phyloP scores from a whole-genome alignment of 1,140 invertebrate genomes.

The Drosophila watanabei region DNA sequence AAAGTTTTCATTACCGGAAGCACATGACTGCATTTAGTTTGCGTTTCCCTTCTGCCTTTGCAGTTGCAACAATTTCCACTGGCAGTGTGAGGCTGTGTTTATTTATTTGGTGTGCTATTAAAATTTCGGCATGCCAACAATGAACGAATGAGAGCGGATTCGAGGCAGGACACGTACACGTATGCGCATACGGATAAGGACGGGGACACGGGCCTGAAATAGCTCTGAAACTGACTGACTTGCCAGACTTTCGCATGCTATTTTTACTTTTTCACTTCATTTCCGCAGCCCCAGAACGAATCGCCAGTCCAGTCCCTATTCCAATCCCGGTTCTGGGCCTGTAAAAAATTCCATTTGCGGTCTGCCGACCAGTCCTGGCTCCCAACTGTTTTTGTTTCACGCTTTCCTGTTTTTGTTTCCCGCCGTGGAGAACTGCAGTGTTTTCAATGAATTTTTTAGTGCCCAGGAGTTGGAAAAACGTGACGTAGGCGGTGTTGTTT shows the following conservation, averaged over 20 bases:
- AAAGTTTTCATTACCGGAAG: constrained; percentile 82
- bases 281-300: constrained; percentile 28
- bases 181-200: constrained; percentile 17
- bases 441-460: constrained; percentile 71
- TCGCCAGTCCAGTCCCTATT: constrained; percentile 25
- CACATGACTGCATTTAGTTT: constrained; percentile 75
- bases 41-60: constrained; percentile 55
- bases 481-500: constrained; percentile 55
- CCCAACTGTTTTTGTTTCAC: constrained; percentile 40
- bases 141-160: constrained; percentile 42
- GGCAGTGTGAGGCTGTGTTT: constrained; percentile 51
- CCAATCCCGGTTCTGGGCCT: constrained; percentile 26
- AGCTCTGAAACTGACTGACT: constrained; percentile 18
- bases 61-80: constrained; percentile 32
- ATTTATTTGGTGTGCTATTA: constrained; percentile 77
- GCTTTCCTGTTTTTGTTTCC: constrained; percentile 44
- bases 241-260: constrained; percentile 46
- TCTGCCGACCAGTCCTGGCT: constrained; percentile 40
- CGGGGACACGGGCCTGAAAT: constrained; percentile 34
- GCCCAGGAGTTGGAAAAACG: constrained; percentile 7
- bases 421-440: constrained; percentile 27
- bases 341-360: constrained; percentile 37
- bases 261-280: constrained; percentile 76
- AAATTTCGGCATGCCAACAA: constrained; percentile 78
- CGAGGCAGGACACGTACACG: constrained; percentile 22